Base-by-base conservation (phyloP, 2,888 invertebrate species). In the Mythimna loreyi region DNA sequence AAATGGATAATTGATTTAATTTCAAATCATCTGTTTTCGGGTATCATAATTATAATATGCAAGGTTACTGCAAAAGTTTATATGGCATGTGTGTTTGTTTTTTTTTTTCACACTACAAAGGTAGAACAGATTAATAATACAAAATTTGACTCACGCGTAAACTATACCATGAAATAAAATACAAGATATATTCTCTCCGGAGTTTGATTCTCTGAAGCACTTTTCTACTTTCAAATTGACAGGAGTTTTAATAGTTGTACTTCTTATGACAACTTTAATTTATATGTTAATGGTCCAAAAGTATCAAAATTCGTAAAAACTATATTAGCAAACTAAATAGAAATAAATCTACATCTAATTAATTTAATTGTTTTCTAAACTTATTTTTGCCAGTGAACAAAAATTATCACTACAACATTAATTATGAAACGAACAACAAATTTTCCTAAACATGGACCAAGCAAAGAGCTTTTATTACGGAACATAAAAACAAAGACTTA, bases 401-500 rank as follows among this genome's bases (percentile, higher is more conserved):
- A 47, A 21, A 4, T 47, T 21, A 11, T 5, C 19, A 43, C 19
- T 19, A 6, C 7, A 43, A 45, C 7, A 45, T 45, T 45, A 13
- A 49, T 49, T 56, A 68, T 30, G 13, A 23, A 23, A 55, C 55
- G 1, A 70, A 63, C 13, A n/a, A n/a, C 25, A 52, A 49, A 70
- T 67, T 56, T 53, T 9, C 21, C 9, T 59, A 65, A 59, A 40
- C 21, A 33, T n/a, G 7, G 13, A 25, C 21, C 23, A 19, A 66
- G 62, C 63, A 47, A 65, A 43, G 62, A 47, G 21, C 21, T 69
- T 67, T 72, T 74, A 80, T 72, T 72, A 72, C 57, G n/a, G 43
- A 43, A 58, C 30, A 74, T 81, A 82, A 83, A 78, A 80, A 71
- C 60, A 73, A 68, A 73, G 63, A 60, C 66, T 73, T 69, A 57